These are phyloP conservation scores for Cryptoblepharus egeriae DNA, from an alignment of 2,797 vertebrate species.

Conservation along the genomic window DNA sequence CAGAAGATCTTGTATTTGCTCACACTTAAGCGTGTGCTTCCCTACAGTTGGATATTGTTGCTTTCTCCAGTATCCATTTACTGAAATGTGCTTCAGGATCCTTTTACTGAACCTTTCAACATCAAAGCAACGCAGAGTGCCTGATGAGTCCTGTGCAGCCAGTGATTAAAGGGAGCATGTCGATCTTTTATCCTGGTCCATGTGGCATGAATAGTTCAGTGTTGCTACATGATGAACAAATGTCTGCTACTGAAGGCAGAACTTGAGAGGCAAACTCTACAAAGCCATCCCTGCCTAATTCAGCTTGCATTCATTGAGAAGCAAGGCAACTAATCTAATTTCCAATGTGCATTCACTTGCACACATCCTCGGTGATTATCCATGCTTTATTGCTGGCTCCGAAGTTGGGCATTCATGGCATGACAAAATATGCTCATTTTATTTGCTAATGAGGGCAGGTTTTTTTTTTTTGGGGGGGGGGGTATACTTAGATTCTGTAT, in stretches of 20 bases:
- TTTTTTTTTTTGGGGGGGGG: constrained; percentile 33
- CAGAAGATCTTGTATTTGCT: too few relatives aligned
- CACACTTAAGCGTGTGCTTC: too few relatives aligned
- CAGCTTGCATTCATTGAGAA: constrained; percentile 23
- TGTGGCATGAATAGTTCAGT: constrained; percentile 40
- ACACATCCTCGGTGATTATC: constrained; percentile 20
- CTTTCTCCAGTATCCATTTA: constrained; percentile 22
- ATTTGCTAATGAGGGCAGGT: constrained; percentile 20
- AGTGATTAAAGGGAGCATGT: constrained; percentile 15
- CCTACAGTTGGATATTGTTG: neutral
- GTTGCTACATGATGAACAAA: constrained; percentile 36
- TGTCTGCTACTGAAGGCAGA: constrained; percentile 29
- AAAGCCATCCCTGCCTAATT: constrained; percentile 42
- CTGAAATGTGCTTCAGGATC: constrained; percentile 39
- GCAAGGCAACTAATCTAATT: constrained; percentile 40
- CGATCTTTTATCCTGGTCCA: constrained; percentile 41
- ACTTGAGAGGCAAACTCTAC: constrained; percentile 23
- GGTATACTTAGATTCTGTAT: constrained; percentile 23
- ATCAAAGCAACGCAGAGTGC: constrained; percentile 33
- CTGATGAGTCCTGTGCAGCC: constrained; percentile 27
- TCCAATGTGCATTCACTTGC: constrained; percentile 39
- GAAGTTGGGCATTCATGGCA: constrained; percentile 32
- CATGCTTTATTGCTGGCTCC: constrained; percentile 24
- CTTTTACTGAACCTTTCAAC: constrained; percentile 46
- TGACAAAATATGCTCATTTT: constrained; percentile 17